A percentile compares a stretch with the other conserved stretches of the same genome.
These are phyloP conservation scores for Danio jaintianensis DNA, from an alignment of 2,797 vertebrate genomes.

Conservation along the genomic window DNA sequence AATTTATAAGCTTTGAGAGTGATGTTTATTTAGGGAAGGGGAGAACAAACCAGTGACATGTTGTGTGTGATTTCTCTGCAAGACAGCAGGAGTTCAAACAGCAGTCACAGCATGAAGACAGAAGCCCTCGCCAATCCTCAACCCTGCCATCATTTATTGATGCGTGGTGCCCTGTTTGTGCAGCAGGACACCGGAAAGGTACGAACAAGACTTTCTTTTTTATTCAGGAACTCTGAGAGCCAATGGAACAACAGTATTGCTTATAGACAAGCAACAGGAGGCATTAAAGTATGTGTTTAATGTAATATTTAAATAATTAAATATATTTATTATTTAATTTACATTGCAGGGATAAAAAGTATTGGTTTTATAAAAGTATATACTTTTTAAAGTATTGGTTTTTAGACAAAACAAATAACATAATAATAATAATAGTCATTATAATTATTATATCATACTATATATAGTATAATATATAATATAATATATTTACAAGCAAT, in stretches of 20 bases:
- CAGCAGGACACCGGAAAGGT: conserved; percentile 23
- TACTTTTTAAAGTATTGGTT: no score
- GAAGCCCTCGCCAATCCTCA: not conserved
- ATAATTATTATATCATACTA: no score
- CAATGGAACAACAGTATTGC: conserved; percentile 33
- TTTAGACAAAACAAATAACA: no score
- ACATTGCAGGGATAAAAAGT: no score
- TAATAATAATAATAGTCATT: no score
- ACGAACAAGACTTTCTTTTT: conserved; percentile 8
- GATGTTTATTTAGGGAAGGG: conserved; percentile 50
- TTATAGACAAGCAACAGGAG: conserved; percentile 46
- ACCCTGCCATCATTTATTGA: conserved; percentile 42
- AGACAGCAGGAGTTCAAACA: conserved; percentile 38
- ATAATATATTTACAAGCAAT: no score
- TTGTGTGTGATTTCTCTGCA: conserved; percentile 37
- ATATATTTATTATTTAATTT: no score
- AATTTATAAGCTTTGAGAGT: conserved; percentile 50
- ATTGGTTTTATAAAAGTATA: no score
- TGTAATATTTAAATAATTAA: no score
- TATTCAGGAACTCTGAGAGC: not conserved
- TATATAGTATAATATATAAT: no score
- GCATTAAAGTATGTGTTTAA: no score
- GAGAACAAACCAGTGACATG: conserved; percentile 47
- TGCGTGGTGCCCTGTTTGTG: conserved; percentile 15
- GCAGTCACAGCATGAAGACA: conserved; percentile 27